These are phyloP conservation scores for Hylomyscus alleni DNA, from an alignment of 2,797 vertebrate genomes.

Conservation along the genomic window DNA sequence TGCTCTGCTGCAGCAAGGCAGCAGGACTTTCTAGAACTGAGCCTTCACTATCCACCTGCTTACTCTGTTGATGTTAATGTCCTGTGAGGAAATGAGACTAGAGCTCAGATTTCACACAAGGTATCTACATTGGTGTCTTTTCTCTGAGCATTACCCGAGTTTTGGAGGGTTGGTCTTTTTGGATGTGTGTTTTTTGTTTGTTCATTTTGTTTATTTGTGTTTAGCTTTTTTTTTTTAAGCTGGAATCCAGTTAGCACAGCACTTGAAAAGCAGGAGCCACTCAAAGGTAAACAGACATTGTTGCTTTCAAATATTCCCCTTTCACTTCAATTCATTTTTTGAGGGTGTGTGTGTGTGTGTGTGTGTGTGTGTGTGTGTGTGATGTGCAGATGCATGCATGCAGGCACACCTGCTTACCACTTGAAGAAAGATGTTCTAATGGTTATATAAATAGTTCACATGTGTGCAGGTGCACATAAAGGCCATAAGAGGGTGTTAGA, in stretches of 20 bases:
- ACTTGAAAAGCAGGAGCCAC: not conserved
- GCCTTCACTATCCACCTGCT: not conserved
- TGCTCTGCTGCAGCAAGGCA: not conserved
- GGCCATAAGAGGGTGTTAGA: not conserved
- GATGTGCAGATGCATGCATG: not conserved
- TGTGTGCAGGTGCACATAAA: not conserved
- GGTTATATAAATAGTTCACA: too few relatives aligned
- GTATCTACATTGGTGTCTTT: not conserved
- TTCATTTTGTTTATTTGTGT: not conserved
- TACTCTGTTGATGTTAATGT: not conserved
- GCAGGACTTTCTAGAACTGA: not conserved
- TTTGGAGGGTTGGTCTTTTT: not conserved
- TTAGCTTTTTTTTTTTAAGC: not conserved
- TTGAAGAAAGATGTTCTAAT: too few relatives aligned
- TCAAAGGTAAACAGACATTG: not conserved
- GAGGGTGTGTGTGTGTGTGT: not conserved
- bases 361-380: not conserved
- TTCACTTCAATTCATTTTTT: not conserved
- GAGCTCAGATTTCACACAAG: not conserved
- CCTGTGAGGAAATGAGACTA: not conserved
- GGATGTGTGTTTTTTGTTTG: not conserved
- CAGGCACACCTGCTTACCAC: not conserved
- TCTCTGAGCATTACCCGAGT: not conserved
- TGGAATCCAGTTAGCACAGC: not conserved
- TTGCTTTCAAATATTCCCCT: not conserved